Conservation (phyloP, 2,888 invertebrate genomes). For the Cheilosia impressa region DNA sequence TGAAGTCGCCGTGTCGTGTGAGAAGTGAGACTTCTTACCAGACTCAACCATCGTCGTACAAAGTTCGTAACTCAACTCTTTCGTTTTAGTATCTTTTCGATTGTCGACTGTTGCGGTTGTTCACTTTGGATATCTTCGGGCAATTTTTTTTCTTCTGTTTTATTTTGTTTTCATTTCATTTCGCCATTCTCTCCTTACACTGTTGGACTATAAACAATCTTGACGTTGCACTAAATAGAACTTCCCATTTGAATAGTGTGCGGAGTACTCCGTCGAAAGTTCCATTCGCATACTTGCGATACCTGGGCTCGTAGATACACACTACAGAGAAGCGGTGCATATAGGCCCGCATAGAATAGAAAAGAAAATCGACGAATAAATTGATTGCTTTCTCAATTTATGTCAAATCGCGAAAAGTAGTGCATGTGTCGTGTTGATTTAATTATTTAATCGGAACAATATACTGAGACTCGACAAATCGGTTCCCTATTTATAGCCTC, state of each 20-base stretch:
- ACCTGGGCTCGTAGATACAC: neutral
- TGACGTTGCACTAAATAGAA: conserved; percentile 38
- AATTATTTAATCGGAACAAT: conserved; percentile 45
- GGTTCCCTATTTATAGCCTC: conserved; percentile 48
- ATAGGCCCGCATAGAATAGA: conserved; percentile 10
- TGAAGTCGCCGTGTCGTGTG: conserved; percentile 9
- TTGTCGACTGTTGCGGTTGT: conserved; percentile 77
- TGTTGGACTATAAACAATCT: conserved; percentile 70
- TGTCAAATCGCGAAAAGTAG: conserved; percentile 20
- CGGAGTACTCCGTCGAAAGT: conserved; percentile 34
- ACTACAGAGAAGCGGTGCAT: neutral
- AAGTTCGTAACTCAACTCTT: conserved; percentile 78
- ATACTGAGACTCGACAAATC: conserved; percentile 50
- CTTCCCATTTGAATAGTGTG: conserved; percentile 22
- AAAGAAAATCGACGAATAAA: conserved; percentile 13
- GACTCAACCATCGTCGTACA: conserved; percentile 4
- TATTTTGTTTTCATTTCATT: conserved; percentile 12
- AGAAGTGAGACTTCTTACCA: conserved; percentile 34
- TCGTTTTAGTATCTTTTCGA: conserved; percentile 78
- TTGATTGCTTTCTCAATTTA: conserved; percentile 30
- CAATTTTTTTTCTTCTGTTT: conserved; percentile 14
- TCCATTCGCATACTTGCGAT: conserved; percentile 18
- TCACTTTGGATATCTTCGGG: conserved; percentile 40
- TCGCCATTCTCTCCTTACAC: conserved; percentile 29
- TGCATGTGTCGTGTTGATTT: conserved; percentile 14